Conservation (phyloP, 2,797 vertebrate genomes). For the Anguilla pacifica region DNA sequence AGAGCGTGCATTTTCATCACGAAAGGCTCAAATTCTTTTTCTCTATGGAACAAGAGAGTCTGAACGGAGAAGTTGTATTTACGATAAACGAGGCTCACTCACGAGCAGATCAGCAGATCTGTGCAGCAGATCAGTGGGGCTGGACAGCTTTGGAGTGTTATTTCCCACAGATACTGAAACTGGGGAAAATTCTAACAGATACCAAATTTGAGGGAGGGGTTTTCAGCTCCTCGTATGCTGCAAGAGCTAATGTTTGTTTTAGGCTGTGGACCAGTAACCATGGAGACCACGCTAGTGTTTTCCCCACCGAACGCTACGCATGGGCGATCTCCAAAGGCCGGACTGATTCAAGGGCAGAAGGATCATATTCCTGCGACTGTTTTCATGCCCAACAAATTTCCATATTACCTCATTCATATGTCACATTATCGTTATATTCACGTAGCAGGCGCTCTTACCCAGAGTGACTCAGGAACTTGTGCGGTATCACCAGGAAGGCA, state of each 20-base stretch:
- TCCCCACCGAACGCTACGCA: not conserved
- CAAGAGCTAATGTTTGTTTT: not conserved
- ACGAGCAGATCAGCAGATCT: not conserved
- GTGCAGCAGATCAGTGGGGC: not conserved
- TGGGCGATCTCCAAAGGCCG: not conserved
- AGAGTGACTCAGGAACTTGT: not conserved
- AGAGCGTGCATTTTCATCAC: not conserved
- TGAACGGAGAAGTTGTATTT: not conserved
- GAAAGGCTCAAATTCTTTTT: not conserved
- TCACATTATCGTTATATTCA: not conserved
- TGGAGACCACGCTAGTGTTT: not conserved
- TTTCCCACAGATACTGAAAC: not conserved
- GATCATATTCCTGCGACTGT: not conserved
- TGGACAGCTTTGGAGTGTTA: not conserved
- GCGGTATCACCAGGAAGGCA: not conserved
- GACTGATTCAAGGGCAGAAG: not conserved
- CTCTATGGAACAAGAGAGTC: not conserved
- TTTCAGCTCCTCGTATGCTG: not conserved
- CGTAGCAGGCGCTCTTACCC: too few species aligned
- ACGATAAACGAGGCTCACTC: not conserved
- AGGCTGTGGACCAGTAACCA: not conserved
- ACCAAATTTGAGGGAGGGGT: not conserved
- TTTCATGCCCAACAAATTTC: not conserved
- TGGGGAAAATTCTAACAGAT: not conserved
- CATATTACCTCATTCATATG: not conserved